Conservation (phyloP, 2,797 vertebrate genomes). For the Sebastes iracundus region DNA sequence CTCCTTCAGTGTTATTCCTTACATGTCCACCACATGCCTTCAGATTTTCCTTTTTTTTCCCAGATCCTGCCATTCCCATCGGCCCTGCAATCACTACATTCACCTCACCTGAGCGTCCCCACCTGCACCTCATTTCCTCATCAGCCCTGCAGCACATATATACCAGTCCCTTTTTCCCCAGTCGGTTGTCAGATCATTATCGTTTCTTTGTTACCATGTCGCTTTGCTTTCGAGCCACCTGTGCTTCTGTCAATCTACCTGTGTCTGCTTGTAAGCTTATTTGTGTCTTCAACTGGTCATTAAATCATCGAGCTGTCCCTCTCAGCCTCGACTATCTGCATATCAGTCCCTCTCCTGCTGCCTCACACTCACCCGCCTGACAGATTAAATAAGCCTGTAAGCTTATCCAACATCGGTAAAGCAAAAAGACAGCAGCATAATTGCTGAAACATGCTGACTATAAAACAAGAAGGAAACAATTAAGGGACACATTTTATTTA, state of each 20-base stretch:
- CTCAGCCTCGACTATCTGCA: neutral
- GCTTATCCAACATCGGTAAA: neutral
- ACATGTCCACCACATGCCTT: neutral
- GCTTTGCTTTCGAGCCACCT: neutral
- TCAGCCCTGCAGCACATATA: neutral
- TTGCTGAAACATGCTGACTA: neutral
- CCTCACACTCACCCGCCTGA: neutral
- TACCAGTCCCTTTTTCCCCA: too few relatives aligned
- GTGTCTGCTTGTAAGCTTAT: neutral
- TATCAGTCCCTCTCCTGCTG: neutral
- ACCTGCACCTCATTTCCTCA: neutral
- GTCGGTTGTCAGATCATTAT: neutral
- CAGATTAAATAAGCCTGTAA: neutral
- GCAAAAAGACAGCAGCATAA: neutral
- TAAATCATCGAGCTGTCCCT: neutral
- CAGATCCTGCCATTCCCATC: neutral
- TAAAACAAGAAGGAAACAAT: neutral
- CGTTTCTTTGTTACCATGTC: neutral
- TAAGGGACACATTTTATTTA: neutral
- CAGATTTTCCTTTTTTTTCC: neutral
- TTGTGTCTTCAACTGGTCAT: neutral
- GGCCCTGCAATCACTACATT: neutral
- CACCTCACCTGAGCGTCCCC: neutral
- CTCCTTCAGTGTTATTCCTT: neutral
- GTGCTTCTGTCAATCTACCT: neutral